Evolutionary conservation across 1,140 invertebrate genomes (phyloP).

Genomic region (Papilio glaucus): DNA sequence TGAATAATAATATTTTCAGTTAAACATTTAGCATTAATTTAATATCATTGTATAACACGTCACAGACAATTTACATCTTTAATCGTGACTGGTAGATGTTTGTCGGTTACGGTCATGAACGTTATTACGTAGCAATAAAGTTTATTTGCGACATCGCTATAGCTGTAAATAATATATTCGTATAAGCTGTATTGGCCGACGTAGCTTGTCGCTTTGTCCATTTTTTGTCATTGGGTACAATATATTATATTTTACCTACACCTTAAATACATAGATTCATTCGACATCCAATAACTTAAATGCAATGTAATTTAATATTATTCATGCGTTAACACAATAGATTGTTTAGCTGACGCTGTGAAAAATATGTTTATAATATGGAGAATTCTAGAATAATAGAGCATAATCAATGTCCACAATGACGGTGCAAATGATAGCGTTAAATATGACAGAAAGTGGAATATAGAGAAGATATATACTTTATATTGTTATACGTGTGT

Average conservation of each 20-base stretch:
- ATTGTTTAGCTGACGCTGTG: background rate
- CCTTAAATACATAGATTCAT: background rate
- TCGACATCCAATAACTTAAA: background rate
- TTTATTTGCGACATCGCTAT: constrained; percentile 9
- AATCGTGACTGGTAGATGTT: background rate
- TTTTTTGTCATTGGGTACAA: background rate
- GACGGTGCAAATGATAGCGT: background rate
- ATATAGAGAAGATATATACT: background rate
- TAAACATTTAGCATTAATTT: constrained; percentile 11
- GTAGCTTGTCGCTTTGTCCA: constrained; percentile 2
- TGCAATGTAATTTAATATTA: background rate
- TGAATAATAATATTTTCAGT: constrained; percentile 4
- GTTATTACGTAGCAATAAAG: constrained; percentile 17
- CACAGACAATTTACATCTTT: constrained; percentile 18
- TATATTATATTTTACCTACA: background rate
- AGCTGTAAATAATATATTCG: background rate
- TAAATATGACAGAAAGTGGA: constrained; percentile 5
- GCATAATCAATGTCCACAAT: constrained; percentile 4
- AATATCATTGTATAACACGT: background rate
- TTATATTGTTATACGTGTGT: background rate
- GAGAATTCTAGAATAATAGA: background rate
- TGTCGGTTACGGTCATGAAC: constrained; percentile 22
- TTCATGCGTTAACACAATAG: background rate
- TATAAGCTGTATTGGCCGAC: background rate
- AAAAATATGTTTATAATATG: constrained; percentile 7